Evolutionary conservation across 2,113 vertebrate species (phyloP).

Genomic region (Chroicocephalus ridibundus): DNA sequence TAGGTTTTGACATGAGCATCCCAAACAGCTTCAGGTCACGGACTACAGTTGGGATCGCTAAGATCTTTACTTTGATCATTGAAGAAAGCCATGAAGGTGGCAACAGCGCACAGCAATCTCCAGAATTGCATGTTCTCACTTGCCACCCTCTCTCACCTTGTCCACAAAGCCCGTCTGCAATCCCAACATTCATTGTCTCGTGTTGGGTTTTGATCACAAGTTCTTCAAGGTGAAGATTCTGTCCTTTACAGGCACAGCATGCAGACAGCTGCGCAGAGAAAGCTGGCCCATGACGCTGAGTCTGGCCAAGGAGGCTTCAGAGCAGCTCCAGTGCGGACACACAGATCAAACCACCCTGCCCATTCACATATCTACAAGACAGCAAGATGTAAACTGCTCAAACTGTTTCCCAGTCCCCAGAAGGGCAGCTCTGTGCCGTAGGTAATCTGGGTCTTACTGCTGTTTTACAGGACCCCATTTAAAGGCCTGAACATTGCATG

Average conservation of each 20-base stretch:
- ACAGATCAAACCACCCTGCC: neutral
- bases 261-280: neutral
- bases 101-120: neutral
- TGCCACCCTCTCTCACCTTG: neutral
- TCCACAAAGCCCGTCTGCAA: neutral
- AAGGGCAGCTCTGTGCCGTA: neutral
- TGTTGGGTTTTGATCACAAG: slow-evolving; percentile 1
- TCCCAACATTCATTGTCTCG: neutral
- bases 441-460: neutral
- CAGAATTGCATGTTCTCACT: slow-evolving; percentile 31
- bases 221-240: slow-evolving; percentile 47
- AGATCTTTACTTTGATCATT: neutral
- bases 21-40: neutral
- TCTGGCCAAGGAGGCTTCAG: neutral
- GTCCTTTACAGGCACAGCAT: neutral
- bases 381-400: neutral
- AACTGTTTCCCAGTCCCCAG: neutral
- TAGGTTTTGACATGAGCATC: neutral
- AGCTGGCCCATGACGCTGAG: neutral
- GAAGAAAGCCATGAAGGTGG: neutral
- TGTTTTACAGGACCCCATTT: neutral
- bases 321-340: neutral
- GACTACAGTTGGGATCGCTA: neutral
- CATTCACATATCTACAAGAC: neutral
- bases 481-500: neutral